Percentiles rank a stretch among this genome's conserved stretches.
phyloP scores from a whole-genome alignment of 2,113 vertebrate genomes.

The Plestiodon gilberti region DNA sequence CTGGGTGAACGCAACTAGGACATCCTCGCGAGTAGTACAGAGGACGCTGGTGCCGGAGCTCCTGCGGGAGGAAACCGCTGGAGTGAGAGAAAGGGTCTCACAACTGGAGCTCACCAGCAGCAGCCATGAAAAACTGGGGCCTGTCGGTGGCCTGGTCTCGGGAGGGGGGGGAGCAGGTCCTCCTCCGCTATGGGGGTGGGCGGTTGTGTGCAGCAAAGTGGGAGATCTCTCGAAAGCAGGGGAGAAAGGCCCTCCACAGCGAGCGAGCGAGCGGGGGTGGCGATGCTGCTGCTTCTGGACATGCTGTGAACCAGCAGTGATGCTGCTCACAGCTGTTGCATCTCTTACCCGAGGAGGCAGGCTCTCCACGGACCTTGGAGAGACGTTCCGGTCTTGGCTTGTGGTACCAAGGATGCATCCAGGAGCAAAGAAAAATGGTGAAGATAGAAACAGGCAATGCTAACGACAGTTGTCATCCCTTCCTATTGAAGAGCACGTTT shows the following conservation, averaged over 20 bases:
- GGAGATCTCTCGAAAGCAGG: not conserved
- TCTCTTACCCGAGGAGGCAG: conserved; percentile 32
- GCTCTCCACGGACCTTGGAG: conserved; percentile 36
- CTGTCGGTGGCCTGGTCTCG: too few species aligned
- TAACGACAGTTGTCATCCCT: not conserved
- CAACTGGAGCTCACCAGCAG: not conserved
- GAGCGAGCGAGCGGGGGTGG: too few species aligned
- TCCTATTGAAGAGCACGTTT: conserved; percentile 19
- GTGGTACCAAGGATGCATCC: not conserved
- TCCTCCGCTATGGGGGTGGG: not conserved
- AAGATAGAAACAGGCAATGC: conserved; percentile 5
- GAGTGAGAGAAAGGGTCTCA: not conserved
- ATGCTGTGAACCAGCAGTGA: not conserved
- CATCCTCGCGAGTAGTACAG: not conserved
- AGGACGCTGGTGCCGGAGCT: too few species aligned
- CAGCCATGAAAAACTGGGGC: not conserved
- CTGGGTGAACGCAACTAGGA: not conserved
- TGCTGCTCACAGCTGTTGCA: not conserved
- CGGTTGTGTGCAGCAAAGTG: not conserved
- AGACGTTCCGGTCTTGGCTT: conserved; percentile 32
- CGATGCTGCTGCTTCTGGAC: not conserved
- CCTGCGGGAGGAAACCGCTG: not conserved
- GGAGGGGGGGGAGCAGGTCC: too few species aligned
- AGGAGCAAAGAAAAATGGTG: conserved; percentile 10
- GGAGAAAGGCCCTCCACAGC: too few species aligned